phyloP scores from a whole-genome alignment of 2,888 invertebrate genomes.

The Nomada goodeniana region DNA sequence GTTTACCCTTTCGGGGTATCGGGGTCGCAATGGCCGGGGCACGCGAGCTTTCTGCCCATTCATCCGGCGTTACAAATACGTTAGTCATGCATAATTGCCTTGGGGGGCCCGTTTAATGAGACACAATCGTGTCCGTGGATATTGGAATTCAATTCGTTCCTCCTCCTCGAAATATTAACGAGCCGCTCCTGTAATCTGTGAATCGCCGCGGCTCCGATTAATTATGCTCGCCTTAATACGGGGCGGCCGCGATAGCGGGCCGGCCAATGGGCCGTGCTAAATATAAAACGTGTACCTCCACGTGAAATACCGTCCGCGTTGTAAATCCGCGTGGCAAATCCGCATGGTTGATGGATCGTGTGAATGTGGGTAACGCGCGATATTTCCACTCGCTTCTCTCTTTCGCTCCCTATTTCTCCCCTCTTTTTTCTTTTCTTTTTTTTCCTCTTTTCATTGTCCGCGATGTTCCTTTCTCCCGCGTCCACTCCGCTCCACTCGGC shows the following conservation, averaged over 20 bases:
- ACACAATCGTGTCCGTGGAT: slow-evolving; percentile 34
- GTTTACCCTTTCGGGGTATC: slow-evolving; percentile 42
- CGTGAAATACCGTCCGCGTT: slow-evolving; percentile 9
- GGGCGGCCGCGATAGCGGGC: slow-evolving; percentile 16
- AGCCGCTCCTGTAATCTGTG: slow-evolving; percentile 33
- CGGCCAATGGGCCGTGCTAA: slow-evolving; percentile 31
- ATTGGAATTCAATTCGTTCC: slow-evolving; percentile 56
- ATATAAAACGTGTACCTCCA: slow-evolving; percentile 33
- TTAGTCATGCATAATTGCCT: slow-evolving; percentile 57
- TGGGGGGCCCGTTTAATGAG: slow-evolving; percentile 39
- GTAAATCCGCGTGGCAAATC: slow-evolving; percentile 22
- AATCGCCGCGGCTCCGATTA: slow-evolving; percentile 38
- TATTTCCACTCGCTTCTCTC: neutral
- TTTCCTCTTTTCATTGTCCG: neutral
- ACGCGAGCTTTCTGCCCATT: slow-evolving; percentile 38
- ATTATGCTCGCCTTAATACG: slow-evolving; percentile 39
- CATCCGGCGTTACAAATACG: slow-evolving; percentile 57
- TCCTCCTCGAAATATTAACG: slow-evolving; percentile 52
- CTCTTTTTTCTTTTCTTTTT: neutral
- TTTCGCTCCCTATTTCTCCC: neutral
- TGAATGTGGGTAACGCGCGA: slow-evolving; percentile 35
- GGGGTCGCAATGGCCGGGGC: slow-evolving; percentile 26
- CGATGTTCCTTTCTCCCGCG: neutral
- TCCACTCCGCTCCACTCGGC: too few relatives aligned
- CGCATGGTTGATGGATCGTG: slow-evolving; percentile 40